Conservation (phyloP, 2,888 invertebrate genomes). For the Habroteleia sp. region DNA sequence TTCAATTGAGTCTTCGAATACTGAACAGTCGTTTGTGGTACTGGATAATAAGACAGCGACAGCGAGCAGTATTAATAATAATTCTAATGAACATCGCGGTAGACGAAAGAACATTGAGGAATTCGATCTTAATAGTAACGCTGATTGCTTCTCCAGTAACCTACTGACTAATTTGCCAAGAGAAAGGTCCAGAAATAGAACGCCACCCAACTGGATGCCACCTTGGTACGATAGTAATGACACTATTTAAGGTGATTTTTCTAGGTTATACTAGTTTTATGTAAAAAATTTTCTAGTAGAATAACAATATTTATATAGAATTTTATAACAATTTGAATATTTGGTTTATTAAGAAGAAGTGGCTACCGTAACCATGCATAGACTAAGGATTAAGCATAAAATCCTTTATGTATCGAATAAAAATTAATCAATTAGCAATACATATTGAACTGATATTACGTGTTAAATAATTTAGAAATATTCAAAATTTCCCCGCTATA, state of each 20-base stretch:
- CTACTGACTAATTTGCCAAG: constrained; percentile 66
- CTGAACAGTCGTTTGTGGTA: constrained; percentile 69
- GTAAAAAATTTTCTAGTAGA: too few species aligned
- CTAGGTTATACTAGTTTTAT: too few species aligned
- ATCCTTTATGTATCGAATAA: too few species aligned
- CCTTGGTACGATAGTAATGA: constrained; percentile 80
- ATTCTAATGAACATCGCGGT: constrained; percentile 60
- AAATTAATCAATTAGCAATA: too few species aligned
- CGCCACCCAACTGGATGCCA: constrained; percentile 82
- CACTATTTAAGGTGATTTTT: constrained; percentile 52
- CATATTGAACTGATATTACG: too few species aligned
- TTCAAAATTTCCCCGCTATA: too few species aligned
- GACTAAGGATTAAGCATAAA: too few species aligned
- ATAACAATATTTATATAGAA: too few species aligned
- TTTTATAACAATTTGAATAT: too few species aligned
- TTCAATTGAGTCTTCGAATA: constrained; percentile 4
- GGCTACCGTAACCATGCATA: too few species aligned
- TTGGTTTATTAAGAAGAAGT: too few species aligned
- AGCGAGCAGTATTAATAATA: constrained; percentile 53
- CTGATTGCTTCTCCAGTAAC: constrained; percentile 71
- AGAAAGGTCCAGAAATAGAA: constrained; percentile 72
- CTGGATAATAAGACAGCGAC: constrained; percentile 71
- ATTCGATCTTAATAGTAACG: constrained; percentile 73
- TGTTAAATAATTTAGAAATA: too few species aligned
- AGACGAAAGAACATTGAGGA: constrained; percentile 52